Conservation (phyloP, 1,140 invertebrate genomes). For the Caligus rogercresseyi region DNA sequence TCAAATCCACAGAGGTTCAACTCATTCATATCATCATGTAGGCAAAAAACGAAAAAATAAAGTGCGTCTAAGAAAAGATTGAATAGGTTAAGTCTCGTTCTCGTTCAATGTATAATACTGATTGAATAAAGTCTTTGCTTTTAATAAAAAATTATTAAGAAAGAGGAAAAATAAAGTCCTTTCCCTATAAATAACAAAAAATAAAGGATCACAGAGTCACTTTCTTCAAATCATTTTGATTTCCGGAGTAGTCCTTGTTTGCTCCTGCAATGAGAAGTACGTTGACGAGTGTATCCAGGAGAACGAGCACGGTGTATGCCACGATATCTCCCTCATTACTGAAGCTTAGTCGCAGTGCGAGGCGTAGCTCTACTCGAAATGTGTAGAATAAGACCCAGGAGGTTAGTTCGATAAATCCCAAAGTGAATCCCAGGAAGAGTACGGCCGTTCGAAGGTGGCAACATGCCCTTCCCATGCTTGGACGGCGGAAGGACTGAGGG, state of each 20-base stretch:
- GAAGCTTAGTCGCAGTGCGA: not conserved
- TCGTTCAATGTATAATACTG: no score
- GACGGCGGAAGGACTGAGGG: no score
- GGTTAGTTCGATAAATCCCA: conserved; percentile 10
- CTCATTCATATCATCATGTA: no score
- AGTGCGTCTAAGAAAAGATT: no score
- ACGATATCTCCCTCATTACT: conserved; percentile 2
- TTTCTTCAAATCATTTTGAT: conserved; percentile 9
- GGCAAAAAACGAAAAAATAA: no score
- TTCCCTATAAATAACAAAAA: no score
- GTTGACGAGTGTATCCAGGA: conserved; percentile 8
- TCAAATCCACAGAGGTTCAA: no score
- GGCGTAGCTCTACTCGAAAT: not conserved
- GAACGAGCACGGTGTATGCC: not conserved
- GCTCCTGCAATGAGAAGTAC: conserved; percentile 11
- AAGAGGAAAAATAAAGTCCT: no score
- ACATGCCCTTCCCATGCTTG: not conserved
- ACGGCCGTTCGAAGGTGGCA: conserved; percentile 11
- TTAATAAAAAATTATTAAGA: no score
- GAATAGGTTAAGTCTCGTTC: no score
- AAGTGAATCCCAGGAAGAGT: conserved; percentile 12
- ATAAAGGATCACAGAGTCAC: no score
- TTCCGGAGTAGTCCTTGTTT: conserved; percentile 16
- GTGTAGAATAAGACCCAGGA: conserved; percentile 12
- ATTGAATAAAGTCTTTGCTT: no score